Base-by-base conservation (phyloP, 2,797 vertebrate species). In the Sylvilagus floridanus region DNA sequence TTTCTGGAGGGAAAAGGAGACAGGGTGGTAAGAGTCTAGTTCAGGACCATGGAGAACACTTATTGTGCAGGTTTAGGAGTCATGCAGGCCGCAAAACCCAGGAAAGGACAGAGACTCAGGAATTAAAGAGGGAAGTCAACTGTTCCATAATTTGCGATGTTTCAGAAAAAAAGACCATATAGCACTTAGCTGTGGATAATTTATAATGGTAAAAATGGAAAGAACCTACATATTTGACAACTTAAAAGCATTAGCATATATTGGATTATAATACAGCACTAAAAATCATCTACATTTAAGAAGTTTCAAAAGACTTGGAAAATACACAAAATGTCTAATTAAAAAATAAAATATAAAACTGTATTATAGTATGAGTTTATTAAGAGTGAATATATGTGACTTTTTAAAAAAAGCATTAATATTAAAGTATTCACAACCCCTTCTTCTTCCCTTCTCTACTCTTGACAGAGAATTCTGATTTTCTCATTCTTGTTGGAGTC, bases 251-350 rank as follows among this genome's bases (percentile, higher is more conserved):
- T 57, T 62, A 75, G 69, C 14, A 86, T 68, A 35, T 52, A 47
- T 17, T 87, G 54, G 35, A 71, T 72, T 52, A 78, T 60, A 52
- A 83, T 6, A 47, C 28, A 50, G 30, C 37, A 62, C 84, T 78
- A 81, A 84, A 93, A 62, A 52, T 73, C n/a, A 42, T 69, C 50
- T 66, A 17, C 17, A 47, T 19, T 82, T 9, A 71, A 86, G 47
- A n/a, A 68, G 13, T 93, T 93, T 84, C 72, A 65, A 37, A 88
- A 78, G 72, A 86, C 22, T 71, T 26, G 4, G 7, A 22, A 52
- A 94, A 87, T 19, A 28, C 24, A 87, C n/a, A 90, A 83, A 82
- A 90, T 54, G 75, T 42, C 30, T 76, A 50, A 16, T 91, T 82
- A 52, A 62, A 72, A 76, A 75, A 52, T 24, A 88, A 28, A 84